Evolutionary conservation across 2,888 invertebrate species (phyloP), one percentile per base, ranked within the genome.

Genomic region (Drosophila cognata): DNA sequence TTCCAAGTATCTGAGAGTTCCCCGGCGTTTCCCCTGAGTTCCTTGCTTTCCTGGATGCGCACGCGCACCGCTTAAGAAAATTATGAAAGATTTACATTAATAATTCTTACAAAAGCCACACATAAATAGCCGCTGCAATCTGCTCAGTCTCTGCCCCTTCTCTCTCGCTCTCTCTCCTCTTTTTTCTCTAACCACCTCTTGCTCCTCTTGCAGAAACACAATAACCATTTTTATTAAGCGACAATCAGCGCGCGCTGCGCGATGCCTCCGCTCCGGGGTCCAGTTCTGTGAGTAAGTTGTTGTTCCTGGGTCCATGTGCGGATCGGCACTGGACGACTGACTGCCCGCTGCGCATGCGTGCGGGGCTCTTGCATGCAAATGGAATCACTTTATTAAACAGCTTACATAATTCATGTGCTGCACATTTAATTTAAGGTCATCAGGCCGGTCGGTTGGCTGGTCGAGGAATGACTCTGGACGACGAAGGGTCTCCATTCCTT

Each of bases 351-450:
- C 74, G 86, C 88, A 89, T 86, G 90, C 90, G 90, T 86, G 86
- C 86, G 89, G 88, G 89, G 82, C 86, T 83, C 74, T 81, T 88
- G 84, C 85, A 92, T 89, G 85, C 91, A 91, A 90, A 91, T 91
- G 89, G 87, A 87, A 90, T 91, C 88, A 91, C 91, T 91, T 91
- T 91, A 91, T 91, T 92, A 90, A 86, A 92, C 90, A 86, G 91
- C 92, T 91, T 91, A 91, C 92, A 91, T 92, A 91, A 92, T 88
- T 91, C 91, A 91, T 92, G 89, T 84, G 92, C 82, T 84, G 90
- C 88, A 89, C 91, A 91, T 89, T 91, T 90, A 91, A 92, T 92
- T 91, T 91, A 90, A 88, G 90, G 91, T 89, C 92, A 91, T 88
- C 89, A 86, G 81, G 68, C 75, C 58, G 65, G 77, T 4, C 8